These are phyloP conservation scores for Plebejus melissa DNA, from an alignment of 2,888 invertebrate genomes.

Conservation along the genomic window DNA sequence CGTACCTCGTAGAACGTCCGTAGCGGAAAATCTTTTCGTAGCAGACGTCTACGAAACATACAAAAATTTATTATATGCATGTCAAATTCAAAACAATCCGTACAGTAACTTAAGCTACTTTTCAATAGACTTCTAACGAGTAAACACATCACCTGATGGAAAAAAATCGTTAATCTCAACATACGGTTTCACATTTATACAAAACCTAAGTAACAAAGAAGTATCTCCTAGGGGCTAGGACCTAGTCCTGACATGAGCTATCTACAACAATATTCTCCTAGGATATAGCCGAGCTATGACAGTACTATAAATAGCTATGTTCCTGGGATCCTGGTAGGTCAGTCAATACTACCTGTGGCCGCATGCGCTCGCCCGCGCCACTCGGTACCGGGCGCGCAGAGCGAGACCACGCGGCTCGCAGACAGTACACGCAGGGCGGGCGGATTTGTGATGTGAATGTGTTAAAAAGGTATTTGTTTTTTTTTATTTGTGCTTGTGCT, in stretches of 20 bases:
- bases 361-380: neutral
- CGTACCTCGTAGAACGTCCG: neutral
- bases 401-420: constrained; percentile 4
- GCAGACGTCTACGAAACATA: neutral
- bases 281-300: neutral
- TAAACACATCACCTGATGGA: neutral
- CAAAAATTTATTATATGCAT: neutral
- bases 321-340: constrained; percentile 41
- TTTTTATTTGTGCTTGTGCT: neutral
- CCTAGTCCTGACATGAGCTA: no score
- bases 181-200: no score
- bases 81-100: neutral
- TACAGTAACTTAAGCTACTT: neutral
- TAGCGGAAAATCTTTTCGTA: neutral
- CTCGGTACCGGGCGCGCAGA: neutral
- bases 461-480: neutral
- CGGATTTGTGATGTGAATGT: constrained; percentile 12
- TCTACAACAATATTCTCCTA: neutral
- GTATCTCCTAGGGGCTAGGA: neutral
- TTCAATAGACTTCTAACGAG: neutral
- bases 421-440: neutral
- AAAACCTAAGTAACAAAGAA: neutral
- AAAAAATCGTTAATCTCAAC: neutral
- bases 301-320: constrained; percentile 13
- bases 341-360: constrained; percentile 57